Conservation (phyloP, 1,140 invertebrate genomes). For the Gonioctena quinquepunctata region DNA sequence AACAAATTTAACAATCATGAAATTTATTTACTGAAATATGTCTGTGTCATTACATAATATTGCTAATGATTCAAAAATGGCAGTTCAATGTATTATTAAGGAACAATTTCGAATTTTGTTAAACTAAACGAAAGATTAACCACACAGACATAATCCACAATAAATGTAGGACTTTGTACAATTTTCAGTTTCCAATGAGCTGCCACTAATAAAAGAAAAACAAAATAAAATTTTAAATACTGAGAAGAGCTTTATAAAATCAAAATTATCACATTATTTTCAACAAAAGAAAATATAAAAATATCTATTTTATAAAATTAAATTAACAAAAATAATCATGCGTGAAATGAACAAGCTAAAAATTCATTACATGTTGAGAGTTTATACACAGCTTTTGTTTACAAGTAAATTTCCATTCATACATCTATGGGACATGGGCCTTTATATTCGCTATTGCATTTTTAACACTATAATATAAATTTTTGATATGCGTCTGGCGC, state of each 20-base stretch:
- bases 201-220: conserved; percentile 26
- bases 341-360: conserved; percentile 17
- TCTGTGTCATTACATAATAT: conserved; percentile 23
- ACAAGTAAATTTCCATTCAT: background rate
- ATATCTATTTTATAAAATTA: conserved; percentile 40
- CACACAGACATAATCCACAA: conserved; percentile 7
- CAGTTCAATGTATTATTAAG: conserved; percentile 42
- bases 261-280: conserved; percentile 41
- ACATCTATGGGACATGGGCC: background rate
- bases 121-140: conserved; percentile 4
- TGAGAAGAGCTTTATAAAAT: conserved; percentile 28
- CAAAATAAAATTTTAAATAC: conserved; percentile 33
- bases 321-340: conserved; percentile 32
- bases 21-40: conserved; percentile 17
- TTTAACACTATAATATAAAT: conserved; percentile 24
- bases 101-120: conserved; percentile 44
- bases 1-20: conserved; percentile 51
- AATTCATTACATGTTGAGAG: background rate
- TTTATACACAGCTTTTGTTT: conserved; percentile 1
- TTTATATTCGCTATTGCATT: conserved; percentile 22
- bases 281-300: conserved; percentile 44
- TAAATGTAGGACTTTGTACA: conserved; percentile 21
- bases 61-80: conserved; percentile 44
- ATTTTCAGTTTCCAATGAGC: conserved; percentile 27
- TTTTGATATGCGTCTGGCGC: conserved; percentile 40